Conservation (phyloP, 2,113 vertebrate genomes). For the Clarias batrachus region DNA sequence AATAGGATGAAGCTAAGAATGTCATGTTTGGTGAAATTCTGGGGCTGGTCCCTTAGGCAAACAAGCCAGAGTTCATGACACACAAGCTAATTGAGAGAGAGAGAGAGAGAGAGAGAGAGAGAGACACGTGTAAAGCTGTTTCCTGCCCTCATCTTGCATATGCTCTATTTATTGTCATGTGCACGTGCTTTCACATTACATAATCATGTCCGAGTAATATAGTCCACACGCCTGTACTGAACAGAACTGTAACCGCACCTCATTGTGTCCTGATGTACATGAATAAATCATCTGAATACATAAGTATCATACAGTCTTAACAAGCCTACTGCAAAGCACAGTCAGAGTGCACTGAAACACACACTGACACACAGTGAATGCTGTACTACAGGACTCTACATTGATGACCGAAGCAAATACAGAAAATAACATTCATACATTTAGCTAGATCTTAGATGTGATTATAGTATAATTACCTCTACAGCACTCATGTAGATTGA, state of each 20-base stretch:
- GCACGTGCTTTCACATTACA: constrained; percentile 23
- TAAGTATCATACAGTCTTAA: background rate
- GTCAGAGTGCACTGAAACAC: background rate
- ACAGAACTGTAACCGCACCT: background rate
- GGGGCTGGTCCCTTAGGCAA: constrained; percentile 38
- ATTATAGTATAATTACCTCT: background rate
- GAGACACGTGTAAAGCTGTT: constrained; percentile 34
- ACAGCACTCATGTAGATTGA: background rate
- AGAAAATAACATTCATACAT: background rate
- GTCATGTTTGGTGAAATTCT: constrained; percentile 38
- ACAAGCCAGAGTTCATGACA: constrained; percentile 36
- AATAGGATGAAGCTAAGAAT: background rate
- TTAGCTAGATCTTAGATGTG: background rate
- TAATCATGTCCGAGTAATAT: constrained; percentile 22
- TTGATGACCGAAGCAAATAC: background rate
- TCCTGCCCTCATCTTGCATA: background rate
- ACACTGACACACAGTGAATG: background rate
- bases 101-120: background rate
- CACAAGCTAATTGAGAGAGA: constrained; percentile 44
- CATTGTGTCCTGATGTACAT: background rate
- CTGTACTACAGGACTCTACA: background rate
- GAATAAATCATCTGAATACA: background rate
- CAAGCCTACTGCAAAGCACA: background rate
- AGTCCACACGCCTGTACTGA: background rate
- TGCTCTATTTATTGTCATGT: background rate